phyloP scores from a whole-genome alignment of 2,888 invertebrate genomes.

The Tridacna gigas region DNA sequence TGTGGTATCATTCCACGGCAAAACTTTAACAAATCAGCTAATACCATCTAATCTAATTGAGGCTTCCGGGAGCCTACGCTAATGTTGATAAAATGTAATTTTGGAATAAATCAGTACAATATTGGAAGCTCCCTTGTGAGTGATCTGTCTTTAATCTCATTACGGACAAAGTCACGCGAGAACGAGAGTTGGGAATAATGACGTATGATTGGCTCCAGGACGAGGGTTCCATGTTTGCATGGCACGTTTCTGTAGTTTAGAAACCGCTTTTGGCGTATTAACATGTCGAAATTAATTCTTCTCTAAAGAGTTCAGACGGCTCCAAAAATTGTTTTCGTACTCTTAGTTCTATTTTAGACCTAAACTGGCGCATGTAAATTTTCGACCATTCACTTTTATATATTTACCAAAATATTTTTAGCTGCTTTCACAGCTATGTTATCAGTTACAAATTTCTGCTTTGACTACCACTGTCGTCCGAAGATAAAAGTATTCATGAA shows the following conservation, averaged over 20 bases:
- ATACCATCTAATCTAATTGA: conserved; percentile 35
- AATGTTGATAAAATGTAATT: conserved; percentile 45
- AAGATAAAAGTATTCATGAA: no score
- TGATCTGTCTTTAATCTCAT: conserved; percentile 16
- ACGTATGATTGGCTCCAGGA: conserved; percentile 12
- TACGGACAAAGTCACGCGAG: conserved; percentile 24
- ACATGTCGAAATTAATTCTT: conserved; percentile 25
- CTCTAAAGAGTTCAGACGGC: background rate
- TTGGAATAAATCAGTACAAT: conserved; percentile 38
- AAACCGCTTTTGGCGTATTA: conserved; percentile 17
- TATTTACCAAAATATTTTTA: no score
- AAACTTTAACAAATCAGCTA: conserved; percentile 23
- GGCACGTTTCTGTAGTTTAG: conserved; percentile 13
- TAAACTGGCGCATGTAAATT: no score
- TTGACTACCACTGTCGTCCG: no score
- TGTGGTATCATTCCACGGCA: background rate
- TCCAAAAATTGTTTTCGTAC: no score
- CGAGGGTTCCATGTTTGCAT: conserved; percentile 1
- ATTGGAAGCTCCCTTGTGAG: conserved; percentile 13
- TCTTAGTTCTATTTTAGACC: no score
- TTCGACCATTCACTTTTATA: no score
- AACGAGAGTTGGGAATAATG: background rate
- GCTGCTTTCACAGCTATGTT: no score
- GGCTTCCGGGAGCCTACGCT: conserved; percentile 12
- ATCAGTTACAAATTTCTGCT: no score